Evolutionary conservation across 2,797 vertebrate species (phyloP).

Genomic region (Moxostoma hubbsi): DNA sequence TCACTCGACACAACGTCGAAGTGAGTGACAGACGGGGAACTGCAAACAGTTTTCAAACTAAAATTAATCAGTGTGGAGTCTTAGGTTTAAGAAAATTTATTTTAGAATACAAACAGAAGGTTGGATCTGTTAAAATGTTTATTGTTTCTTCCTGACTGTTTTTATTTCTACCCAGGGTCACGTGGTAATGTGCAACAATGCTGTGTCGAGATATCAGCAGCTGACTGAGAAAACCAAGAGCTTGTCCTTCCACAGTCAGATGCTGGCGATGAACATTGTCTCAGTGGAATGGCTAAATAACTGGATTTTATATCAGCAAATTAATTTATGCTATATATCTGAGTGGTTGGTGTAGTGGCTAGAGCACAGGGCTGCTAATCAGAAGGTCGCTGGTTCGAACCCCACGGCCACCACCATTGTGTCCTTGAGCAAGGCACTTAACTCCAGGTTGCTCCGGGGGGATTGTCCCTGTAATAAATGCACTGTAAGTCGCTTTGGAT

Average conservation of each 20-base stretch:
- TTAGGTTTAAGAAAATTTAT: not conserved
- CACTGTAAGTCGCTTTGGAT: too few species aligned
- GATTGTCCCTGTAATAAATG: too few species aligned
- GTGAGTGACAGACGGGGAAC: too few species aligned
- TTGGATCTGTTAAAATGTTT: slow-evolving; percentile 24
- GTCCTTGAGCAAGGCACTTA: too few species aligned
- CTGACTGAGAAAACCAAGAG: slow-evolving; percentile 98
- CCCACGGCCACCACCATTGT: too few species aligned
- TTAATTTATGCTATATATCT: not conserved
- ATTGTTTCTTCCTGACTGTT: not conserved
- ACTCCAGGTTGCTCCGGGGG: too few species aligned
- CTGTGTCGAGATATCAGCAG: slow-evolving; percentile 94
- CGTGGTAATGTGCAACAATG: slow-evolving; percentile 98
- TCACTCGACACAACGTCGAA: too few species aligned
- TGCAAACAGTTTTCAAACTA: too few species aligned
- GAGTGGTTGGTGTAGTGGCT: too few species aligned
- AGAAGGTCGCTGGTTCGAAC: too few species aligned
- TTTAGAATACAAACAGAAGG: not conserved
- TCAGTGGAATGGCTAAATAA: not conserved
- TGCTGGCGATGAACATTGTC: slow-evolving; percentile 92
- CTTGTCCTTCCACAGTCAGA: slow-evolving; percentile 94
- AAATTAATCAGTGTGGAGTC: too few species aligned
- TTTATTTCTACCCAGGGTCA: slow-evolving; percentile 83
- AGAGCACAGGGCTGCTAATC: too few species aligned
- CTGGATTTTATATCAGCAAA: not conserved